phyloP scores from a whole-genome alignment of 2,888 invertebrate species.

The Drosophila koepferae region DNA sequence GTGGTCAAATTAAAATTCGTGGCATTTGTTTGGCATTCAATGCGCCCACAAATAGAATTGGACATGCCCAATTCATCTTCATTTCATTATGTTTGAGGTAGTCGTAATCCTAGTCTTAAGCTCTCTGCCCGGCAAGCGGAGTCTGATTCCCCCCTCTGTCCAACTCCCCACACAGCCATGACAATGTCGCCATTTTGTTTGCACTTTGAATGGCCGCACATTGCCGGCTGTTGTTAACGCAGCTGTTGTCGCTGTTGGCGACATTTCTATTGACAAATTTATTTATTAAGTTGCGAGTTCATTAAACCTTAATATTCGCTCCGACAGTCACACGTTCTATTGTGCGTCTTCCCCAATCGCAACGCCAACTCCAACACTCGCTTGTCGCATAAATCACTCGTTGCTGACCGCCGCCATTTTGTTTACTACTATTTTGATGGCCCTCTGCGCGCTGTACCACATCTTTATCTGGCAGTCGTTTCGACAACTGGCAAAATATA shows the following conservation, averaged over 20 bases:
- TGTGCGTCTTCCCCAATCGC: conserved; percentile 17
- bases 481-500: conserved; percentile 42
- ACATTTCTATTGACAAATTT: conserved; percentile 72
- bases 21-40: conserved; percentile 21
- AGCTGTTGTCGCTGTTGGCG: conserved; percentile 27
- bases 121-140: not conserved
- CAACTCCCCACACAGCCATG: not conserved
- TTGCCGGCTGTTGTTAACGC: conserved; percentile 34
- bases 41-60: conserved; percentile 8
- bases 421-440: conserved; percentile 43
- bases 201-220: conserved; percentile 32
- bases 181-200: conserved; percentile 47
- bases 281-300: conserved; percentile 80
- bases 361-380: not conserved
- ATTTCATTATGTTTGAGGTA: conserved; percentile 60
- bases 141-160: not conserved
- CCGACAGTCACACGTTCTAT: conserved; percentile 56
- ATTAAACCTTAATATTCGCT: conserved; percentile 71
- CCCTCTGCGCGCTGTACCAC: not conserved
- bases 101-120: conserved; percentile 42
- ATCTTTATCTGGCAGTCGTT: not conserved
- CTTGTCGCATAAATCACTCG: conserved; percentile 65
- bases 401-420: conserved; percentile 54
- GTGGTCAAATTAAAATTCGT: conserved; percentile 51
- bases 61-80: conserved; percentile 65